A percentile compares a stretch with the other conserved stretches of the same genome.
These are phyloP conservation scores for Scolopax bukidnonensis DNA, from an alignment of 2,797 vertebrate species.

Conservation along the genomic window DNA sequence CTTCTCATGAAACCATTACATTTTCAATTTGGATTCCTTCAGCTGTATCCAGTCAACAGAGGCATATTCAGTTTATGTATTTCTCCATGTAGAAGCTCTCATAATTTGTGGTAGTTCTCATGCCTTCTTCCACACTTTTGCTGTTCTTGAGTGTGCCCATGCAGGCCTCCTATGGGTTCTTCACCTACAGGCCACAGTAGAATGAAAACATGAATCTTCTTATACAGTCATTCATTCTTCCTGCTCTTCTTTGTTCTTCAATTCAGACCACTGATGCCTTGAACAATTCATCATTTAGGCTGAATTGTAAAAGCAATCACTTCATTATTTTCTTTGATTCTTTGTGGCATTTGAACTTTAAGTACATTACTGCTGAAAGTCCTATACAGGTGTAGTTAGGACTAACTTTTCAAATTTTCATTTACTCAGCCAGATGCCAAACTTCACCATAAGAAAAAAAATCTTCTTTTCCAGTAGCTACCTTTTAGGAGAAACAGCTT, in stretches of 20 bases:
- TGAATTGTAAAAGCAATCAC: background rate
- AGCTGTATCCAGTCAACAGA: background rate
- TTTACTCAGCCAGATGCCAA: background rate
- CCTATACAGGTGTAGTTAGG: background rate
- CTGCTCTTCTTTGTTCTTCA: background rate
- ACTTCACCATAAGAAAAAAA: background rate
- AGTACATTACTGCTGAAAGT: background rate
- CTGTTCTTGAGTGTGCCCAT: background rate
- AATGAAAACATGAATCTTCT: background rate
- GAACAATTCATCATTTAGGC: background rate
- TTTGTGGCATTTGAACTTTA: background rate
- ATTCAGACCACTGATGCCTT: background rate
- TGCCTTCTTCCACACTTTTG: background rate
- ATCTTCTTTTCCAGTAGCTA: conserved; percentile 55
- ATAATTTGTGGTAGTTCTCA: background rate
- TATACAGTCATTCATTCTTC: background rate
- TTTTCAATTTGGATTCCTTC: background rate
- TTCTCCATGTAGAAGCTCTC: background rate
- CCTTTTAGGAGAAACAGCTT: conserved; percentile 81
- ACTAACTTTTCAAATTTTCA: background rate
- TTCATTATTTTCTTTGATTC: background rate
- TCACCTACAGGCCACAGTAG: background rate
- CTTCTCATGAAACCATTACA: background rate
- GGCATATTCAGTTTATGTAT: background rate
- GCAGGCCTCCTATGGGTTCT: background rate